Conservation (phyloP, 2,888 invertebrate genomes). For the Ochropacha duplaris region DNA sequence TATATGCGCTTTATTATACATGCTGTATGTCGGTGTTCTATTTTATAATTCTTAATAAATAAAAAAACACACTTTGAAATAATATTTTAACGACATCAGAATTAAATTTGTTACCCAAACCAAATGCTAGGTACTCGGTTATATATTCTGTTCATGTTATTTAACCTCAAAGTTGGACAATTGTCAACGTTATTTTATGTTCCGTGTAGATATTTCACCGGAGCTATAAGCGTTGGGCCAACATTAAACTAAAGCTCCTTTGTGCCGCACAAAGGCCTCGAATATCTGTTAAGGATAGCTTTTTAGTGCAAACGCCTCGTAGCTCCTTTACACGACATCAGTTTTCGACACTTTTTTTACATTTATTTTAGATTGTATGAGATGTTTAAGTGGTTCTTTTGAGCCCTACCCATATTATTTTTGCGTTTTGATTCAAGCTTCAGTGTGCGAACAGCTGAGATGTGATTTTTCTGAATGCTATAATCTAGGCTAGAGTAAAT, state of each 20-base stretch:
- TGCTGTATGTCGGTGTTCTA: too few relatives aligned
- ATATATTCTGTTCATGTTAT: constrained; percentile 19
- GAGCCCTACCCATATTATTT: too few relatives aligned
- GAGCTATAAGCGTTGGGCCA: constrained; percentile 6
- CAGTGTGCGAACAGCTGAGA: too few relatives aligned
- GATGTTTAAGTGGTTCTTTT: not conserved
- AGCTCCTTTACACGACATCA: not conserved
- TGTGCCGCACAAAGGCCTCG: constrained; percentile 34
- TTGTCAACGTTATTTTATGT: constrained; percentile 31
- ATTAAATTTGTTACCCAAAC: not conserved
- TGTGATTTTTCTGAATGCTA: too few relatives aligned
- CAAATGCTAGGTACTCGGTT: not conserved
- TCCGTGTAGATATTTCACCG: constrained; percentile 11
- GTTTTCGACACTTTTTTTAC: not conserved
- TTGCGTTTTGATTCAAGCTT: too few relatives aligned
- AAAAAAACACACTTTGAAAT: too few relatives aligned
- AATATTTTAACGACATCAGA: not conserved
- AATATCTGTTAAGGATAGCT: constrained; percentile 23
- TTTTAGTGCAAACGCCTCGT: constrained; percentile 10
- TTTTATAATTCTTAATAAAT: too few relatives aligned
- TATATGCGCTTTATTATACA: too few relatives aligned
- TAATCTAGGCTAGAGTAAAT: too few relatives aligned
- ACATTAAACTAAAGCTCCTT: constrained; percentile 36
- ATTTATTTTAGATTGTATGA: not conserved
- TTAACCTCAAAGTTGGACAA: constrained; percentile 30